A percentile compares a stretch with the other conserved stretches of the same genome.
These are phyloP conservation scores for Drymodes brunneopygia DNA, from an alignment of 2,113 vertebrate species.

Conservation along the genomic window DNA sequence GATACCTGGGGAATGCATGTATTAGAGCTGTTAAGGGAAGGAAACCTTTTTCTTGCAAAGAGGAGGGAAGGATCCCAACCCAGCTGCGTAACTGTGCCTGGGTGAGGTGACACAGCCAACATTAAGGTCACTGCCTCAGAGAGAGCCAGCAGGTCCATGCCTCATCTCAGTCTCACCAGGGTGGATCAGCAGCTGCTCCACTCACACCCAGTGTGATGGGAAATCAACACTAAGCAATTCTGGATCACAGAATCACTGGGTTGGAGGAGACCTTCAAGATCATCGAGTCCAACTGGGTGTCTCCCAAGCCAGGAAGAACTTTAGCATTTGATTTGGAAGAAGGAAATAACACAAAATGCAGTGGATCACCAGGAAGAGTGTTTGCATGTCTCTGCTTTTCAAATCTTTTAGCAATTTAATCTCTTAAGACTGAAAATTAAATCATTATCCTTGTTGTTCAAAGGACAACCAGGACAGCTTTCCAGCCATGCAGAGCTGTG, in stretches of 20 bases:
- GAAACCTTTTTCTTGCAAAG: background rate
- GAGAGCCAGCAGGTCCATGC: fast-evolving
- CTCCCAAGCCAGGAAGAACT: background rate
- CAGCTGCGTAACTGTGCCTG: background rate
- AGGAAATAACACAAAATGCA: background rate
- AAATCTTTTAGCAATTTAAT: background rate
- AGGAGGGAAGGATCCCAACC: background rate
- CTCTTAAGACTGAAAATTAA: background rate
- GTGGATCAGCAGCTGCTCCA: background rate
- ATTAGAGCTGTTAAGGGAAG: background rate
- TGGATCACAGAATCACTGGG: too few species aligned
- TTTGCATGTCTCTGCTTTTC: background rate
- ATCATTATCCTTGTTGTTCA: background rate
- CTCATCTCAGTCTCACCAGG: background rate
- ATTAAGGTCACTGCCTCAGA: background rate
- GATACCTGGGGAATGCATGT: fast-evolving
- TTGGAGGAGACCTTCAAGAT: too few species aligned
- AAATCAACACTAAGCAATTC: background rate
- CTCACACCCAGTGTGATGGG: fast-evolving
- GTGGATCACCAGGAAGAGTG: background rate
- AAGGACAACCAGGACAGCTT: background rate
- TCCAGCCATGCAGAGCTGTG: background rate
- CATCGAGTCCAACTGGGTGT: background rate
- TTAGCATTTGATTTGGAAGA: background rate
- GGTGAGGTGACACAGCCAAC: background rate